A percentile compares a stretch with the other conserved stretches of the same genome.
phyloP scores from a whole-genome alignment of 2,888 invertebrate genomes.

The Nymphalis c-album region DNA sequence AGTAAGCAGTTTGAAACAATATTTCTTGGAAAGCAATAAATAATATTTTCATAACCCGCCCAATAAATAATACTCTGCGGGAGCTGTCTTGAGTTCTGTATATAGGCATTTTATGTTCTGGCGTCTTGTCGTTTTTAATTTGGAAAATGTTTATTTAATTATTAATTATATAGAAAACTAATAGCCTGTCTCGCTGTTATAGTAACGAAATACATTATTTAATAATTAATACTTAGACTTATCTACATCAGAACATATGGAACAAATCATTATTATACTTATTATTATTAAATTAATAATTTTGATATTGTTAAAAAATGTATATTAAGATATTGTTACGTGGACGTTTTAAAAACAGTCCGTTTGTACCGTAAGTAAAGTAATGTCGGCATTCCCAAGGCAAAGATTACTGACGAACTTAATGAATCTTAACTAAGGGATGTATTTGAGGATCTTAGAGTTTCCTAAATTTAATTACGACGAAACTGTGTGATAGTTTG shows the following conservation, averaged over 20 bases:
- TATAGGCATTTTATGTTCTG: slow-evolving; percentile 4
- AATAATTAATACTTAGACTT: no score
- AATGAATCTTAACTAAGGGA: slow-evolving; percentile 44
- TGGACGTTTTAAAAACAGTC: not conserved
- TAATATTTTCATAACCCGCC: slow-evolving; percentile 56
- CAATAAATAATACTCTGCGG: slow-evolving; percentile 48
- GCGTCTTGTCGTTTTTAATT: not conserved
- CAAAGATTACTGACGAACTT: slow-evolving; percentile 44
- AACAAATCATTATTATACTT: no score
- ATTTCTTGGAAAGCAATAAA: slow-evolving; percentile 43
- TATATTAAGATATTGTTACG: not conserved
- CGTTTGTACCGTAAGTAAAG: slow-evolving; percentile 13
- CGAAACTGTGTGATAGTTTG: slow-evolving; percentile 22
- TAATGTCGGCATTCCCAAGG: slow-evolving; percentile 36
- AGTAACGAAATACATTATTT: no score
- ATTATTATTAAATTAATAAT: no score
- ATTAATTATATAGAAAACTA: not conserved
- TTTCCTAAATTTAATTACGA: slow-evolving; percentile 43
- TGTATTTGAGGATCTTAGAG: slow-evolving; percentile 37
- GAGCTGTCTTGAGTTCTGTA: not conserved
- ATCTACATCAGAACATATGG: no score
- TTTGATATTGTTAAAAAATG: no score
- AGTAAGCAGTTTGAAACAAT: slow-evolving; percentile 22
- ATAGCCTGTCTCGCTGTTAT: no score
- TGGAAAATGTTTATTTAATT: not conserved